Conservation (phyloP, 2,888 invertebrate genomes). For the Arrhopalites spinosus region DNA sequence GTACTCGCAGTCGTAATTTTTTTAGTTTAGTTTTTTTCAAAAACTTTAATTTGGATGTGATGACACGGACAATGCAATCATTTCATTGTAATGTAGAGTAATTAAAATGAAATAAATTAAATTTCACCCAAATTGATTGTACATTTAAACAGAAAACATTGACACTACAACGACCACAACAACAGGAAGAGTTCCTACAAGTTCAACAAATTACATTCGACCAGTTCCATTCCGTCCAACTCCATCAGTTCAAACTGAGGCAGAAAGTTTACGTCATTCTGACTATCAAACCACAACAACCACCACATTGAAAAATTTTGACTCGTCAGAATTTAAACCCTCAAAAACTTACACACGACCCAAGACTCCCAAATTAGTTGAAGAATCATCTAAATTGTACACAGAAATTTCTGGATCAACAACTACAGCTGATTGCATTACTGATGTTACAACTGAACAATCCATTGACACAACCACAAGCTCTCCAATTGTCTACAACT, state of each 20-base stretch:
- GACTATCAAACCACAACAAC: slow-evolving; percentile 15
- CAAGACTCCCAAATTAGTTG: slow-evolving; percentile 32
- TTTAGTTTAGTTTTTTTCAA: not conserved
- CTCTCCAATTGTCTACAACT: not conserved
- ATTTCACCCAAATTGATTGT: too few species aligned
- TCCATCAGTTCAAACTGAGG: slow-evolving; percentile 2
- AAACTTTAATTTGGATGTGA: not conserved
- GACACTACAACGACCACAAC: slow-evolving; percentile 1
- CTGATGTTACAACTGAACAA: slow-evolving; percentile 35
- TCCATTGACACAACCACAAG: not conserved
- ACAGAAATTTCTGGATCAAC: slow-evolving; percentile 43
- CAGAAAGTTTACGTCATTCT: slow-evolving; percentile 22
- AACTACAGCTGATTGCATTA: slow-evolving; percentile 43
- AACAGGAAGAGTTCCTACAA: not conserved
- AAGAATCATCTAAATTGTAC: slow-evolving; percentile 7
- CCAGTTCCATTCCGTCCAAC: slow-evolving; percentile 11
- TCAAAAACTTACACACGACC: slow-evolving; percentile 9
- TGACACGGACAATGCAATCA: too few species aligned
- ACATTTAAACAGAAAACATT: too few species aligned
- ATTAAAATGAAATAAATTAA: too few species aligned
- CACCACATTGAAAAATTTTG: not conserved
- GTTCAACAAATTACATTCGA: not conserved
- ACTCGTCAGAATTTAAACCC: slow-evolving; percentile 6
- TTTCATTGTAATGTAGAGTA: too few species aligned
- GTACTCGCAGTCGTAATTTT: not conserved